These are phyloP conservation scores for Sorex araneus DNA, from an alignment of 2,113 vertebrate species.

Conservation along the genomic window DNA sequence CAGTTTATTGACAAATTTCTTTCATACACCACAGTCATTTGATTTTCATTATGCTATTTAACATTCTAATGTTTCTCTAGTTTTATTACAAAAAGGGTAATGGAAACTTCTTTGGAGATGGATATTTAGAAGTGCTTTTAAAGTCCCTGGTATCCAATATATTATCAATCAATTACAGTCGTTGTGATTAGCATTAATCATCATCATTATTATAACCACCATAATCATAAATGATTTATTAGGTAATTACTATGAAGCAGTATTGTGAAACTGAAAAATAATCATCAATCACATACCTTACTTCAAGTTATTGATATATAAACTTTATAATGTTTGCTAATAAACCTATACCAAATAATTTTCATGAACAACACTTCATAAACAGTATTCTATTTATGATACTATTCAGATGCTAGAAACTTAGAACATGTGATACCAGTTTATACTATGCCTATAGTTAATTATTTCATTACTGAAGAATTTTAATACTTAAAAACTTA, in stretches of 20 bases:
- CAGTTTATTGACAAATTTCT: background rate
- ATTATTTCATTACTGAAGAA: too few species aligned
- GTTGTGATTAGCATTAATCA: background rate
- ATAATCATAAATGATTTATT: slow-evolving; percentile 10
- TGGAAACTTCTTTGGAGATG: background rate
- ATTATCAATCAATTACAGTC: background rate
- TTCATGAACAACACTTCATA: background rate
- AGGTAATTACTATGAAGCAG: background rate
- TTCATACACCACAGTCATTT: background rate
- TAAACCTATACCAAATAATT: background rate
- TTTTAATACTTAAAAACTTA: too few species aligned
- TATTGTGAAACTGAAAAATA: background rate
- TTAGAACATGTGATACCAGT: background rate
- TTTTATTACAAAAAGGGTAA: background rate
- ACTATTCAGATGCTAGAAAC: background rate
- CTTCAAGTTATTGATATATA: background rate
- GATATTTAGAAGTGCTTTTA: background rate
- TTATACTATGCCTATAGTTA: too few species aligned
- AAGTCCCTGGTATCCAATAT: background rate
- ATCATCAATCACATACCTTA: background rate
- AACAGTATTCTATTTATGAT: background rate
- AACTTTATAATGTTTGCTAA: background rate
- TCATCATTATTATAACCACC: background rate
- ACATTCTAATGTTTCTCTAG: background rate
- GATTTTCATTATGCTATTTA: background rate